Conservation (phyloP, 2,888 invertebrate genomes). For the Agelastica alni region DNA sequence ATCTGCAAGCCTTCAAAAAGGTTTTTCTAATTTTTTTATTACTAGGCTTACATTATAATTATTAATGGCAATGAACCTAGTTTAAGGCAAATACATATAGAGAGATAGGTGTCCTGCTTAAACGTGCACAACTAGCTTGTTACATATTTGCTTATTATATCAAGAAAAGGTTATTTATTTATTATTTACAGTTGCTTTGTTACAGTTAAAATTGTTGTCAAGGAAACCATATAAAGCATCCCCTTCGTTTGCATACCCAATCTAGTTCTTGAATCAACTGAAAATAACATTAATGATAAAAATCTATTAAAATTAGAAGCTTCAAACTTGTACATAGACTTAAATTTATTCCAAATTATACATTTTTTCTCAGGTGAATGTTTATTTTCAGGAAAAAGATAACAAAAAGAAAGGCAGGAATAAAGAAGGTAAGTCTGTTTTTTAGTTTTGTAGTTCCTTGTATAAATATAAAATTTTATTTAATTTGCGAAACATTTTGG, state of each 20-base stretch:
- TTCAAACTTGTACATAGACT: slow-evolving; percentile 37
- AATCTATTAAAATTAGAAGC: slow-evolving; percentile 27
- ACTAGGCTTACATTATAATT: too few species aligned
- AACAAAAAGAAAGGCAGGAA: slow-evolving; percentile 85
- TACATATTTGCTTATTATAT: too few species aligned
- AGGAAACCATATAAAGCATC: too few species aligned
- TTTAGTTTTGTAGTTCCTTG: slow-evolving; percentile 31
- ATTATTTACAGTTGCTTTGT: too few species aligned
- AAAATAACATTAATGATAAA: slow-evolving; percentile 20
- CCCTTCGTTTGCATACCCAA: slow-evolving; percentile 24
- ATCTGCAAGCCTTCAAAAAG: too few species aligned
- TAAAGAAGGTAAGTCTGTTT: slow-evolving; percentile 78
- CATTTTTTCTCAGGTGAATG: slow-evolving; percentile 28
- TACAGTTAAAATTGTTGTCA: too few species aligned
- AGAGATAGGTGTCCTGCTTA: too few species aligned
- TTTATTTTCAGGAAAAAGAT: slow-evolving; percentile 75
- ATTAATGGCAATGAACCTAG: too few species aligned
- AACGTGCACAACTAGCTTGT: too few species aligned
- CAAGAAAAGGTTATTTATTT: too few species aligned
- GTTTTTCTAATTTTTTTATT: too few species aligned
- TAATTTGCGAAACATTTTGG: slow-evolving; percentile 47
- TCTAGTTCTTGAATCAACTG: slow-evolving; percentile 22
- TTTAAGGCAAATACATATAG: too few species aligned
- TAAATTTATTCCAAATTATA: slow-evolving; percentile 16
- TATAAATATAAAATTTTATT: slow-evolving; percentile 46